Conservation (phyloP, 2,888 invertebrate genomes). For the Rotaria socialis region DNA sequence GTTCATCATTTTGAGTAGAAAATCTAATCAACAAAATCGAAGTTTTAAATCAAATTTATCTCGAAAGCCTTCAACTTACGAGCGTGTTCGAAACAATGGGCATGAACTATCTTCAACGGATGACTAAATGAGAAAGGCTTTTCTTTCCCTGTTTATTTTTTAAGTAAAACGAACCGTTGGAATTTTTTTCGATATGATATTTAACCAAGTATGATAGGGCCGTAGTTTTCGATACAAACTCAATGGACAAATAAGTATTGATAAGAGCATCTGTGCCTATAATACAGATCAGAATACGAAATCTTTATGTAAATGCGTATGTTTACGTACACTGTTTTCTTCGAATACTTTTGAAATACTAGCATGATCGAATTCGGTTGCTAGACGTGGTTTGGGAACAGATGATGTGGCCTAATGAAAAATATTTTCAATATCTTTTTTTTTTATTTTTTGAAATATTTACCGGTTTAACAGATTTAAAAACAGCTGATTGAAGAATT, state of each 20-base stretch:
- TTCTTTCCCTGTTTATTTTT: too few relatives aligned
- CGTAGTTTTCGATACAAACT: conserved; percentile 9
- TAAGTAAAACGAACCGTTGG: not conserved
- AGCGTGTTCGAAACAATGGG: not conserved
- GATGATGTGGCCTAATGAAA: not conserved
- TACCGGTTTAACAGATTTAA: not conserved
- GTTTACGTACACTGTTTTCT: not conserved
- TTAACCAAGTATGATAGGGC: not conserved
- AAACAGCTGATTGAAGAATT: not conserved
- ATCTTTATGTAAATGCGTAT: not conserved
- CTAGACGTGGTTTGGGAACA: not conserved
- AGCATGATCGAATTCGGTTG: not conserved
- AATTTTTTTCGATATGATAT: not conserved
- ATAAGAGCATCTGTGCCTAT: not conserved
- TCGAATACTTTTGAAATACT: not conserved
- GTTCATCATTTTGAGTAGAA: not conserved
- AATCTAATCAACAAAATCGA: not conserved
- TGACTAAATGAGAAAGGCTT: not conserved
- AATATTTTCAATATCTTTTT: not conserved
- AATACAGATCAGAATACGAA: not conserved
- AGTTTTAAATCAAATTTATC: not conserved
- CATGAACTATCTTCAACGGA: not conserved
- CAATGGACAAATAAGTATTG: not conserved
- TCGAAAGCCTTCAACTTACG: not conserved
- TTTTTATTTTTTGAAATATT: not conserved